These are phyloP conservation scores for Caenorhabditis imperialis DNA, from an alignment of 2,888 invertebrate species.

Conservation along the genomic window DNA sequence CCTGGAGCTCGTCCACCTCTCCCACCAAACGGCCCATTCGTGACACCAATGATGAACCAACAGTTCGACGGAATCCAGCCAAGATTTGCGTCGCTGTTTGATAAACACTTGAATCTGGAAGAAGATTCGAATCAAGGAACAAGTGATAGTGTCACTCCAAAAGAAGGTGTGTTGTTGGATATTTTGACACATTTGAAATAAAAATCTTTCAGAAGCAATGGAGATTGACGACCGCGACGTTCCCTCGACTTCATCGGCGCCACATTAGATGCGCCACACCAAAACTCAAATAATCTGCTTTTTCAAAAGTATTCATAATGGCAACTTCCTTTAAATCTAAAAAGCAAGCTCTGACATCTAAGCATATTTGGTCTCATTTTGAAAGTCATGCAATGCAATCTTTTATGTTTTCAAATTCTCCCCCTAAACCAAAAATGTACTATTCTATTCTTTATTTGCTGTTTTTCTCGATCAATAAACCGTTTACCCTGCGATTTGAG, in stretches of 20 bases:
- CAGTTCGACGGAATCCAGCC: constrained; percentile 75
- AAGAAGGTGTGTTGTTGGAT: neutral
- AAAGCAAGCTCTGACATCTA: too few relatives aligned
- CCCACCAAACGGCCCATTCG: constrained; percentile 78
- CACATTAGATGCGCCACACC: too few relatives aligned
- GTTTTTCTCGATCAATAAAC: neutral
- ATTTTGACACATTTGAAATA: neutral
- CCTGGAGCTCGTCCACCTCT: constrained; percentile 66
- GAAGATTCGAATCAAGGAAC: neutral
- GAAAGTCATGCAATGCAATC: neutral
- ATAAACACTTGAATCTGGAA: neutral
- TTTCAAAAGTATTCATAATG: too few relatives aligned
- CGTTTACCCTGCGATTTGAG: neutral
- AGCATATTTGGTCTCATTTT: neutral
- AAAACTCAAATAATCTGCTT: too few relatives aligned
- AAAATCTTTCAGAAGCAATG: neutral
- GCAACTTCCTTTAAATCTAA: too few relatives aligned
- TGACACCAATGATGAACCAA: constrained; percentile 70
- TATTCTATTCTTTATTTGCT: neutral
- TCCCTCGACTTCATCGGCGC: constrained; percentile 11
- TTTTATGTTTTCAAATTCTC: too few relatives aligned
- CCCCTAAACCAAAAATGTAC: neutral
- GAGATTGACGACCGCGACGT: neutral
- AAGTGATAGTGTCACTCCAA: neutral
- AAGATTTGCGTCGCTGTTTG: constrained; percentile 69